Evolutionary conservation across 2,113 vertebrate species (phyloP), one percentile per base, ranked within the genome.

Genomic region (Lota lota): DNA sequence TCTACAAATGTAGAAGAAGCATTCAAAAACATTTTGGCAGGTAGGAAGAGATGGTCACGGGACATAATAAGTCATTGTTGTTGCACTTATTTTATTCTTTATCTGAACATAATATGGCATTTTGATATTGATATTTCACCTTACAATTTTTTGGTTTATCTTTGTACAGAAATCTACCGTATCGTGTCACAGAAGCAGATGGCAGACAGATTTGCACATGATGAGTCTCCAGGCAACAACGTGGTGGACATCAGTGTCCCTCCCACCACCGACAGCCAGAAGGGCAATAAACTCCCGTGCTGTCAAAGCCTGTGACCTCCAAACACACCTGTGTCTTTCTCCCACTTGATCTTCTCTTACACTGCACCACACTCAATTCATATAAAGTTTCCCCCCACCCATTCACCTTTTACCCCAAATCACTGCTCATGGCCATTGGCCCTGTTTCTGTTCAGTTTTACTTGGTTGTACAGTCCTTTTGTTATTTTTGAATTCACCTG

Each of bases 161-260:
- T 67, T 0, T n/a, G 78, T 72, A 1, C 92, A 99, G 97, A 98
- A 85, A 99, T 99, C 87, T 97, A 99, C 88, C 95, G 95, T 83
- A 98, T 98, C 0, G 96, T 98, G 73, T 99, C 96, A 1, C 97
- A 98, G 91, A 98, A 98, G 91, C 97, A 98, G 83, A 98, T 99
- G 4, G 94, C 95, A 0, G 97, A 99, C 85, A 91, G 96, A 24
- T 95, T 94, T 2, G 94, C 94, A 0, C 96, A 99, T 0, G 97
- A 99, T 0, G 97, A 99, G 77, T 99, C 97, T 85, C 96, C 96
- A 0, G 95, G 97, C 76, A 98, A 98, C 93, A 99, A 99, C 0
- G 97, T 99, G 1, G 97, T 99, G 0, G 96, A 98, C 87, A 99
- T 99, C 85, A 98, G 94, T 0, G 96, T 98, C 70, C 96, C 97